These are phyloP conservation scores for Anagrus nilaparvatae DNA, from an alignment of 1,140 invertebrate genomes.

Conservation along the genomic window DNA sequence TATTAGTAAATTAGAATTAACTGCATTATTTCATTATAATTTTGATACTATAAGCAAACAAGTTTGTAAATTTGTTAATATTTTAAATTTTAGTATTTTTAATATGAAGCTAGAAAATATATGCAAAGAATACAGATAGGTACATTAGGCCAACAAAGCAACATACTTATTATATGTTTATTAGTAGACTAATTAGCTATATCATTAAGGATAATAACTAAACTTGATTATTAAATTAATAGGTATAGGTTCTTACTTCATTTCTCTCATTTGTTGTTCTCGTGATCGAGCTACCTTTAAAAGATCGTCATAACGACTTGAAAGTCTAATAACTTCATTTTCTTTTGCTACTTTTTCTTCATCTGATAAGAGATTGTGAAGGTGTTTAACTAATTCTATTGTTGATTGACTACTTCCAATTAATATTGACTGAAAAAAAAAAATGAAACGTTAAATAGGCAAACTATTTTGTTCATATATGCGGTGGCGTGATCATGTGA, in stretches of 20 bases:
- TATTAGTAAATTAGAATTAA: conserved; percentile 12
- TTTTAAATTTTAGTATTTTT: too few relatives aligned
- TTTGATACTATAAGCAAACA: too few relatives aligned
- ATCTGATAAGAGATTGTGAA: conserved; percentile 60
- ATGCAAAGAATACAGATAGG: too few relatives aligned
- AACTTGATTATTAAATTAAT: conserved; percentile 1
- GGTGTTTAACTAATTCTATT: conserved; percentile 67
- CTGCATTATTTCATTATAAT: too few relatives aligned
- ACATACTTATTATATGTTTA: too few relatives aligned
- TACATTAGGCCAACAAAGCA: too few relatives aligned
- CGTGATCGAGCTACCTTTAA: conserved; percentile 59
- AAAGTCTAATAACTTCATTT: conserved; percentile 54
- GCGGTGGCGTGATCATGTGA: too few relatives aligned
- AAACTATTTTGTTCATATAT: too few relatives aligned
- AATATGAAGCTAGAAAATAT: too few relatives aligned
- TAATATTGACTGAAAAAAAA: conserved; percentile 46
- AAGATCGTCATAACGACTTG: conserved; percentile 57
- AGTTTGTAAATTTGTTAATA: too few relatives aligned
- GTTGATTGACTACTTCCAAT: conserved; percentile 60
- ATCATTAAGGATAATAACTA: conserved; percentile 3
- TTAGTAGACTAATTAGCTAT: too few relatives aligned
- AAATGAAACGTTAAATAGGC: too few relatives aligned
- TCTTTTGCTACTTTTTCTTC: conserved; percentile 61
- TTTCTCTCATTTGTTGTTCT: conserved; percentile 61
- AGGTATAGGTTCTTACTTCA: conserved; percentile 45